Percentiles rank a stretch among this genome's conserved stretches.
phyloP scores from a whole-genome alignment of 2,113 vertebrate species.

The Sphyrna mokarran region DNA sequence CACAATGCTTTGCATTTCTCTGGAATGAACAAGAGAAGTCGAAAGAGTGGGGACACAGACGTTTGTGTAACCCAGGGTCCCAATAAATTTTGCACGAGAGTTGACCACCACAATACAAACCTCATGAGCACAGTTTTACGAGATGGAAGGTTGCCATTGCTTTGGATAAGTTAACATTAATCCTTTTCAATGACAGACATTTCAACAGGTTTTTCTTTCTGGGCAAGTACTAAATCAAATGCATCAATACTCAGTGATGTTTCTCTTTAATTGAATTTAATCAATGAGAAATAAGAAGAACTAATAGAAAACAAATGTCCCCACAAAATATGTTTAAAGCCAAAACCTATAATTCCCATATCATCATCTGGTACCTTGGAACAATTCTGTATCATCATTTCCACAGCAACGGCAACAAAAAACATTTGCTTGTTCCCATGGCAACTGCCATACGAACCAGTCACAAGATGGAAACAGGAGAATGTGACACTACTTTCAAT shows the following conservation, averaged over 20 bases:
- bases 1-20: background rate
- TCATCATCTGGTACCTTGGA: background rate
- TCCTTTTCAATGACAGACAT: background rate
- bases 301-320: background rate
- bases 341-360: conserved; percentile 12
- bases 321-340: background rate
- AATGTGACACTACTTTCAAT: background rate
- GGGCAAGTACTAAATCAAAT: background rate
- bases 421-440: background rate
- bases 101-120: background rate
- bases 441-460: conserved; percentile 11
- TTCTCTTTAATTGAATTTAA: background rate
- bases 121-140: background rate
- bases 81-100: background rate
- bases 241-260: background rate
- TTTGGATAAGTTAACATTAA: background rate
- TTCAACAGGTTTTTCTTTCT: background rate
- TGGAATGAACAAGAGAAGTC: background rate
- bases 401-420: conserved; percentile 23
- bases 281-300: background rate
- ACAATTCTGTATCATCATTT: conserved; percentile 4
- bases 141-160: background rate
- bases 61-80: background rate
- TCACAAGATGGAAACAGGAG: background rate
- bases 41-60: background rate